A percentile compares a stretch with the other conserved stretches of the same genome.
phyloP scores from a whole-genome alignment of 1,140 invertebrate species.

The Zophobas atratus region DNA sequence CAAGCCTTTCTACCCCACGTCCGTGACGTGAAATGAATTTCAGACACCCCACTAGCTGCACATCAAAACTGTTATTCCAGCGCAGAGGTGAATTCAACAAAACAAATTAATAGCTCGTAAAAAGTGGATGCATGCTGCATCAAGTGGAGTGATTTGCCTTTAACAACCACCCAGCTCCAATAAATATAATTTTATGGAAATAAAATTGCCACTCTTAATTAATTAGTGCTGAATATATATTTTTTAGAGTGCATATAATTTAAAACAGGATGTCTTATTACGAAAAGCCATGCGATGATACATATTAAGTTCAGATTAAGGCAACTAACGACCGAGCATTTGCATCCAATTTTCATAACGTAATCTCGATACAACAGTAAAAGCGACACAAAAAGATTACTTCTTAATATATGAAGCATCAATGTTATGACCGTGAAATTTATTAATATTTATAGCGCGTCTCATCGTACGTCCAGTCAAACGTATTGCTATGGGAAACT shows the following conservation, averaged over 20 bases:
- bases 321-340: slow-evolving; percentile 46
- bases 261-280: slow-evolving; percentile 50
- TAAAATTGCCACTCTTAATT: slow-evolving; percentile 49
- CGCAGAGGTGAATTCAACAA: slow-evolving; percentile 8
- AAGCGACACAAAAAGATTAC: slow-evolving; percentile 28
- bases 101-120: slow-evolving; percentile 39
- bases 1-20: slow-evolving; percentile 51
- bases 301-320: slow-evolving; percentile 51
- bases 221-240: slow-evolving; percentile 44
- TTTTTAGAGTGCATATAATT: slow-evolving; percentile 30
- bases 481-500: too few species aligned
- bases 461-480: too few species aligned
- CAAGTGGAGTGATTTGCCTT: slow-evolving; percentile 29
- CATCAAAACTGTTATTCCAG: slow-evolving; percentile 19
- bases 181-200: slow-evolving; percentile 47
- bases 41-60: slow-evolving; percentile 50
- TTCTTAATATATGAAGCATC: slow-evolving; percentile 30
- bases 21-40: slow-evolving; percentile 59
- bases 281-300: slow-evolving; percentile 46
- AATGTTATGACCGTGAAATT: slow-evolving; percentile 28
- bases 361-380: slow-evolving; percentile 32
- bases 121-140: slow-evolving; percentile 9
- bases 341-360: slow-evolving; percentile 52
- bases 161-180: slow-evolving; percentile 20
- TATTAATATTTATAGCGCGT: slow-evolving; percentile 22